Evolutionary conservation across 1,140 invertebrate species (phyloP), one percentile per base, ranked within the genome.

Genomic region (Drosophila sucinea): DNA sequence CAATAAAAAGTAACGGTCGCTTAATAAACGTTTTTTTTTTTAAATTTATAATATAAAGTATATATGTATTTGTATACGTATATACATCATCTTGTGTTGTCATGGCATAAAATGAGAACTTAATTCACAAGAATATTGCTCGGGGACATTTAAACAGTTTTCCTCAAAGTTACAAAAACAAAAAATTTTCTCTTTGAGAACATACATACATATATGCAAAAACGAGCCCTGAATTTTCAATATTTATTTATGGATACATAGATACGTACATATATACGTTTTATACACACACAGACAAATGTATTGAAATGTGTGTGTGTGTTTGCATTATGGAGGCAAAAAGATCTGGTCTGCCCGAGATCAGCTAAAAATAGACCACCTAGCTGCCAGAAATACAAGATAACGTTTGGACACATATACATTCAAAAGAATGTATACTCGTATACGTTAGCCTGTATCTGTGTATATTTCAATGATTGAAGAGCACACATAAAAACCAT

Each of bases 331-430:
- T 77, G 73, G 75, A 78, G 75, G 61, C 77, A 78, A 78, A 66
- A 76, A 78, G 58, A 78, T 58, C 56, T 58, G 56, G 56, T 58
- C 56, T 58, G 56, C 29, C 75, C 62, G 75, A 78, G 74, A 79
- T 82, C 77, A 60, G 60, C 82, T 86, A 86, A 73, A 86, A 86
- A 86, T 86, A 86, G 84, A 79, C 61, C 61, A 70, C 33, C 77
- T 86, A 83, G 82, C 82, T 87, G 62, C 81, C 74, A 77, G 71
- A 77, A 77, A 78, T 78, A 77, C 75, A 71, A 77, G 74, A 74
- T 66, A 67, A 77, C 76, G 69, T 70, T 40, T 63, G 62, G 63
- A 70, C 55, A 65, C 30, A 76, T 33, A 54, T 71, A 70, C 40
- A 66, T 64, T 68, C 75, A 38, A 10, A 38, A 11, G 10, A 38